phyloP scores from a whole-genome alignment of 2,888 invertebrate species.

The Caenorhabditis panamensis region DNA sequence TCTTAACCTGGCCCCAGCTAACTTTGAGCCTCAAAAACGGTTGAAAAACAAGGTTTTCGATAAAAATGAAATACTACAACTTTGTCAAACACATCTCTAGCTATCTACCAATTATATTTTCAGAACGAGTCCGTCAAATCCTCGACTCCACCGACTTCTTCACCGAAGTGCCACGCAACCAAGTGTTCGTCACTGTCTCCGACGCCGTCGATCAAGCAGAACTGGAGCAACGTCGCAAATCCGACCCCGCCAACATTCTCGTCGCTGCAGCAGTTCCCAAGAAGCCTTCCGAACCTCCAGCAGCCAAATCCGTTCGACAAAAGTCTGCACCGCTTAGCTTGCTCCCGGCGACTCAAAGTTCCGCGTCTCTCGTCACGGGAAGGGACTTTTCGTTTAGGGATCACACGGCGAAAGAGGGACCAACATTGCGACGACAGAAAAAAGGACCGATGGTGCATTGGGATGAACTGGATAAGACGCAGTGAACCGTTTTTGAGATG shows the following conservation, averaged over 20 bases:
- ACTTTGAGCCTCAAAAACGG: too few species aligned
- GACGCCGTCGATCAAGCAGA: slow-evolving; percentile 74
- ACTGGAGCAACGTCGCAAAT: slow-evolving; percentile 54
- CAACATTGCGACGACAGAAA: too few species aligned
- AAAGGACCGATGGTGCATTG: slow-evolving; percentile 25
- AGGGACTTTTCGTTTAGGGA: slow-evolving; percentile 31
- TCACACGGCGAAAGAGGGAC: slow-evolving; percentile 31
- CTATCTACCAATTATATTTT: too few species aligned
- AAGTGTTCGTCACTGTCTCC: slow-evolving; percentile 70
- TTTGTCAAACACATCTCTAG: too few species aligned
- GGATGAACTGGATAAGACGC: slow-evolving; percentile 44
- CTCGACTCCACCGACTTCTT: slow-evolving; percentile 74
- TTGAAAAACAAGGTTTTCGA: too few species aligned
- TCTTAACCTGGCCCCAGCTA: too few species aligned
- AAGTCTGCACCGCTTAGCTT: slow-evolving; percentile 52
- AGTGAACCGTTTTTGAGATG: too few species aligned
- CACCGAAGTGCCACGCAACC: slow-evolving; percentile 69
- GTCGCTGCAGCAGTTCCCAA: slow-evolving; percentile 27
- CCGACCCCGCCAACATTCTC: slow-evolving; percentile 19
- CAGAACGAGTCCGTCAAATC: slow-evolving; percentile 74
- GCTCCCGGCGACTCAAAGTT: slow-evolving; percentile 43
- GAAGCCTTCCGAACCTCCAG: slow-evolving; percentile 21
- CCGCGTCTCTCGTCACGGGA: slow-evolving; percentile 33
- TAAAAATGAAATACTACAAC: too few species aligned
- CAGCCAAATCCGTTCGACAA: slow-evolving; percentile 61